phyloP scores from a whole-genome alignment of 2,113 vertebrate species.

The Channa maculata region DNA sequence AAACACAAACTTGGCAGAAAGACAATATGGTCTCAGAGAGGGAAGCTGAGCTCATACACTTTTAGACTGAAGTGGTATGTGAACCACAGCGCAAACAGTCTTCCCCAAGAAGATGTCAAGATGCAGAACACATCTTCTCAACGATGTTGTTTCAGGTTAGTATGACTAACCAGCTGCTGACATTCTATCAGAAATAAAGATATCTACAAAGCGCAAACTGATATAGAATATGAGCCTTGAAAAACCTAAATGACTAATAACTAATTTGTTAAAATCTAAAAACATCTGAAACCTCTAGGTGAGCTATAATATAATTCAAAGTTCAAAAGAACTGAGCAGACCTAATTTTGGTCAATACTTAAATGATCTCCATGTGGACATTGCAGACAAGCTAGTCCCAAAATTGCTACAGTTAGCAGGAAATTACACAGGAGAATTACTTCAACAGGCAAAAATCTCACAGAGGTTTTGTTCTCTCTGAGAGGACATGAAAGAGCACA shows the following conservation, averaged over 20 bases:
- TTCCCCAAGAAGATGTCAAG: conserved; percentile 1
- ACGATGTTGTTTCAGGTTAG: background rate
- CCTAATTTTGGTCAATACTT: conserved; percentile 7
- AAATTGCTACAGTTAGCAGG: conserved; percentile 50
- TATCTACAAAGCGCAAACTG: background rate
- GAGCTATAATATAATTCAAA: background rate
- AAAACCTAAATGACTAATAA: background rate
- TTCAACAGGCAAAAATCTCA: conserved; percentile 33
- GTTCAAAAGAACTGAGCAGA: conserved; percentile 11
- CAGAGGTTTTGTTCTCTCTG: conserved; percentile 9
- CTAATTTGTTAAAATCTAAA: too few relatives aligned
- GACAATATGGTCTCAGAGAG: background rate
- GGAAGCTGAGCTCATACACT: conserved; percentile 8
- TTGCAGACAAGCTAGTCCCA: conserved; percentile 11
- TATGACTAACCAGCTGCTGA: background rate
- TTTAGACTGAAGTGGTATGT: background rate
- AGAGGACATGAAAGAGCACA: background rate
- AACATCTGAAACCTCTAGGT: too few relatives aligned
- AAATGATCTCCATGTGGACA: conserved; percentile 33
- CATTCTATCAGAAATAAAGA: background rate
- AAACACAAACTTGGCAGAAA: background rate
- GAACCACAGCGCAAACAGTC: background rate
- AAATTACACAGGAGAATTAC: conserved; percentile 32
- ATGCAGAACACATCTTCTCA: conserved; percentile 1
- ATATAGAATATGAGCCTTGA: background rate